Conservation (phyloP, 2,113 vertebrate species). For the Tichodroma muraria region DNA sequence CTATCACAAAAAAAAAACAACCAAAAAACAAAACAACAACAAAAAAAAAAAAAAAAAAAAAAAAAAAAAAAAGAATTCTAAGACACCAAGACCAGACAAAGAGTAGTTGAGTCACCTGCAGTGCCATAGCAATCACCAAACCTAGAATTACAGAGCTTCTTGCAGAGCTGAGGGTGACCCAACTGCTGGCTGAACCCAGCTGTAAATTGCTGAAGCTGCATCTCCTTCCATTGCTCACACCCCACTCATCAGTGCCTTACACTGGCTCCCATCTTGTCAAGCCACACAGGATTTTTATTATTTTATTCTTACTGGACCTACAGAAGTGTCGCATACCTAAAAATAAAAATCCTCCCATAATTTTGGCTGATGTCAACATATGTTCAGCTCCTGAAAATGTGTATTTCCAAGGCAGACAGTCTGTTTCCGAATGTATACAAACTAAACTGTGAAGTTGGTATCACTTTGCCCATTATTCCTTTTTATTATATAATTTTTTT, state of each 20-base stretch:
- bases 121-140: background rate
- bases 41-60: background rate
- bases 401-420: background rate
- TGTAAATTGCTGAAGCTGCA: background rate
- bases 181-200: accelerated
- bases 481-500: background rate
- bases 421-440: background rate
- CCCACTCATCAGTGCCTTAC: background rate
- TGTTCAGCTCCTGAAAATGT: background rate
- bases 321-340: background rate
- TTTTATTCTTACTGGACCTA: background rate
- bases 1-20: too few species aligned
- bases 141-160: background rate
- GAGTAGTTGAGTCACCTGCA: accelerated
- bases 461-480: background rate
- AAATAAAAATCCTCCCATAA: background rate
- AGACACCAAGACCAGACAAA: background rate
- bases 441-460: background rate
- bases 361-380: background rate
- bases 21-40: too few species aligned
- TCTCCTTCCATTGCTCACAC: background rate
- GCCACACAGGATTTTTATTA: background rate
- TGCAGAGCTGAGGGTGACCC: background rate
- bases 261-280: background rate
- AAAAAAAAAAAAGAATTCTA: background rate